A percentile compares a stretch with the other conserved stretches of the same genome.
These are phyloP conservation scores for Peromyscus nudipes DNA, from an alignment of 2,797 vertebrate genomes.

Conservation along the genomic window DNA sequence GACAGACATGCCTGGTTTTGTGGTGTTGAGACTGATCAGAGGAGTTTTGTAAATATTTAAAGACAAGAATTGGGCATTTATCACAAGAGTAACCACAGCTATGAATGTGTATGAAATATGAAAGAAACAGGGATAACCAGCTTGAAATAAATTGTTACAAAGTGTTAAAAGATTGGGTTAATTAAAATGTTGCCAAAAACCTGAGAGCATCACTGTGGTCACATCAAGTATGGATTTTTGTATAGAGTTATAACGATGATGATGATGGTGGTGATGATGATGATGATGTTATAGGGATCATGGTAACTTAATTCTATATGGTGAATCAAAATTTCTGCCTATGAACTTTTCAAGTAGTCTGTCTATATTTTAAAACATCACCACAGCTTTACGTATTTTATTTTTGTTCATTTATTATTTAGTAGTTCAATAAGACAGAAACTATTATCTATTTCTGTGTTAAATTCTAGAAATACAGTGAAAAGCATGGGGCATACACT, in stretches of 20 bases:
- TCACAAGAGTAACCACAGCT: not conserved
- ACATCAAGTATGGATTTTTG: not conserved
- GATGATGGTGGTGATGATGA: not conserved
- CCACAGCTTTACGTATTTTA: not conserved
- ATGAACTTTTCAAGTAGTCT: not conserved
- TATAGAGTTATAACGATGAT: not conserved
- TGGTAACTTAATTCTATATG: not conserved
- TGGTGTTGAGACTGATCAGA: not conserved
- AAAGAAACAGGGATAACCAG: not conserved
- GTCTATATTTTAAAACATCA: not conserved
- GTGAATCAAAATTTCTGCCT: constrained; percentile 4
- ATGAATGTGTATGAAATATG: not conserved
- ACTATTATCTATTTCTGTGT: not conserved
- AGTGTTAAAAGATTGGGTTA: not conserved
- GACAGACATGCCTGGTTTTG: not conserved
- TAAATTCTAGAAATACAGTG: not conserved
- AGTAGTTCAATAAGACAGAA: not conserved
- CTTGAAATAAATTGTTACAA: constrained; percentile 48
- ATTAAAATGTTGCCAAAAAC: not conserved
- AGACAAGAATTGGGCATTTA: constrained; percentile 1
- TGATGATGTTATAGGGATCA: not conserved
- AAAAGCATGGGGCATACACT: not conserved
- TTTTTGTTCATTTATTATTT: not conserved
- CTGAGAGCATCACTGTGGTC: not conserved
- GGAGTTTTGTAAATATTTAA: constrained; percentile 32